phyloP scores from a whole-genome alignment of 2,888 invertebrate species.

The Melolontha melolontha region DNA sequence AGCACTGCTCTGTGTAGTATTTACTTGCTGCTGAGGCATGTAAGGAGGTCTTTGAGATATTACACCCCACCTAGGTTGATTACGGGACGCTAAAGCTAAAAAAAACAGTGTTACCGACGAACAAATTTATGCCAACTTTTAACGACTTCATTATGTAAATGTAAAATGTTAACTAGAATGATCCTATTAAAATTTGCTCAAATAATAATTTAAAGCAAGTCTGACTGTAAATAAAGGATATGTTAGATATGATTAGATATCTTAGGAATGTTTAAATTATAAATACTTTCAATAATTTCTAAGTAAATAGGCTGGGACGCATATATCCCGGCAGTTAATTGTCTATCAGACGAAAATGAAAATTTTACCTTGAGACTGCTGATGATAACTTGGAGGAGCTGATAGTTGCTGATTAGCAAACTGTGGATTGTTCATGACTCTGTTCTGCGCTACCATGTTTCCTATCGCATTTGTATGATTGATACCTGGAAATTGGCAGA shows the following conservation, averaged over 20 bases:
- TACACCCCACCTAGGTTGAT: conserved; percentile 73
- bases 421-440: conserved; percentile 53
- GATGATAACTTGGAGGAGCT: conserved; percentile 68
- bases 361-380: conserved; percentile 36
- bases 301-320: too few relatives aligned
- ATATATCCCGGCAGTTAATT: too few relatives aligned
- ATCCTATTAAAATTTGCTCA: too few relatives aligned
- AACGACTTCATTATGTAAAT: too few relatives aligned
- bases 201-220: too few relatives aligned
- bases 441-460: conserved; percentile 58
- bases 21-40: conserved; percentile 58
- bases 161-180: too few relatives aligned
- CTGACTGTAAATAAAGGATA: too few relatives aligned
- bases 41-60: conserved; percentile 70
- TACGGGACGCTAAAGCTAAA: conserved; percentile 58
- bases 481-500: conserved; percentile 48
- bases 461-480: conserved; percentile 53
- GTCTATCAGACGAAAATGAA: background rate
- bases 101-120: background rate
- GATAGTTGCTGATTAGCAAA: conserved; percentile 61
- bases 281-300: too few relatives aligned
- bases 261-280: too few relatives aligned
- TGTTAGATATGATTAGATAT: too few relatives aligned
- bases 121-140: background rate
- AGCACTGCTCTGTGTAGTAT: conserved; percentile 64